phyloP scores from a whole-genome alignment of 2,888 invertebrate genomes.

The Trissonchulus latispiculum region DNA sequence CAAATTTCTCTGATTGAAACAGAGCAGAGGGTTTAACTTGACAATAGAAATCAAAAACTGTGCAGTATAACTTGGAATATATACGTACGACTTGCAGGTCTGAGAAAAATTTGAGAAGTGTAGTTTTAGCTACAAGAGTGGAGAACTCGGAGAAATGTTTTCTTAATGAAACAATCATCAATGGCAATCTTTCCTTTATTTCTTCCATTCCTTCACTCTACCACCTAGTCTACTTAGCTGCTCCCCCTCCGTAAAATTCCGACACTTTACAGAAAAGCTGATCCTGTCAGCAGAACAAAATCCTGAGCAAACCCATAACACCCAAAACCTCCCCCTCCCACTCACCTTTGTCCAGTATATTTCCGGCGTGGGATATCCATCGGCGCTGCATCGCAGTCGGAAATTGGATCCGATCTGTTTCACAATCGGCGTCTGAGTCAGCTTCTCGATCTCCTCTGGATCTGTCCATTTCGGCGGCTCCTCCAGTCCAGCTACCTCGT shows the following conservation, averaged over 20 bases:
- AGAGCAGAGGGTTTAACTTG: too few relatives aligned
- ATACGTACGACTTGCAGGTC: neutral
- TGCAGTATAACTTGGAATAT: neutral
- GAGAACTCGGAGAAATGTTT: neutral
- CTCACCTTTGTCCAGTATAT: constrained; percentile 46
- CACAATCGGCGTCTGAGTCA: constrained; percentile 2
- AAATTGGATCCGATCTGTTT: constrained; percentile 41
- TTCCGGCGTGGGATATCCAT: constrained; percentile 46
- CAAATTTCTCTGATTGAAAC: too few relatives aligned
- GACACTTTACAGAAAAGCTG: too few relatives aligned
- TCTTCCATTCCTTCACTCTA: neutral
- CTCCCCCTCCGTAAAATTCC: too few relatives aligned
- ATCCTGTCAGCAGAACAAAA: too few relatives aligned
- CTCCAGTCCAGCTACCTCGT: neutral
- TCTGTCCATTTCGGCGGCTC: neutral
- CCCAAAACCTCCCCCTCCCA: neutral
- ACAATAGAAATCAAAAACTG: too few relatives aligned
- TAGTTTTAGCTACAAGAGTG: neutral
- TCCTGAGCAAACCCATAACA: too few relatives aligned
- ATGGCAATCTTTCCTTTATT: neutral
- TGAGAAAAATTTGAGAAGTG: neutral
- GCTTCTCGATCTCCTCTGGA: neutral
- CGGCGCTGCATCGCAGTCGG: constrained; percentile 45
- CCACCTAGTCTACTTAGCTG: too few relatives aligned
- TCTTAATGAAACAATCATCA: neutral